A percentile compares a stretch with the other conserved stretches of the same genome.
These are phyloP conservation scores for Sarcophaga variegata DNA, from an alignment of 2,888 invertebrate species.

Conservation along the genomic window DNA sequence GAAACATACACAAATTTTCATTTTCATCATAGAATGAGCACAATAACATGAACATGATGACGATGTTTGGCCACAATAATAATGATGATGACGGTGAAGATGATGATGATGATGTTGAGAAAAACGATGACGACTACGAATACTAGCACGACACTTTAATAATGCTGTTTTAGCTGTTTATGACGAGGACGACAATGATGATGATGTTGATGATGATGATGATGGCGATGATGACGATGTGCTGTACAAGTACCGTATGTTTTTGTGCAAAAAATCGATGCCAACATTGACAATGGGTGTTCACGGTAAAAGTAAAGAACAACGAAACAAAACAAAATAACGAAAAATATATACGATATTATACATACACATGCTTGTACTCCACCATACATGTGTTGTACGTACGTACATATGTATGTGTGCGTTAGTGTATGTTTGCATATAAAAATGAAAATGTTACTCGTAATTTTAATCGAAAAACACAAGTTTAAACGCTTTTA, in stretches of 20 bases:
- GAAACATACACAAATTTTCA: constrained; percentile 59
- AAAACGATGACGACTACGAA: constrained; percentile 29
- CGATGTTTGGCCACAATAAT: constrained; percentile 6
- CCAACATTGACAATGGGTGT: constrained; percentile 72
- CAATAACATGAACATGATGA: constrained; percentile 27
- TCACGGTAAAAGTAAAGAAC: constrained; percentile 67
- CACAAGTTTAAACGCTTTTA: too few relatives aligned
- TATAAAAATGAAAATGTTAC: constrained; percentile 22
- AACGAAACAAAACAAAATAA: constrained; percentile 56
- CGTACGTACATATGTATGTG: background rate
- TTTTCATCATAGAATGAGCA: constrained; percentile 61
- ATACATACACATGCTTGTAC: constrained; percentile 1
- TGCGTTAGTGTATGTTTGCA: background rate
- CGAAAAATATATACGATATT: constrained; percentile 40
- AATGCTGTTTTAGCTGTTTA: background rate
- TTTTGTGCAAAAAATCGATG: constrained; percentile 72
- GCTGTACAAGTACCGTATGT: constrained; percentile 63
- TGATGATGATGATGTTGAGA: constrained; percentile 26
- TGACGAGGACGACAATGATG: constrained; percentile 7
- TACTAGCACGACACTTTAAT: constrained; percentile 4
- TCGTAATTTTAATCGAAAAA: too few relatives aligned
- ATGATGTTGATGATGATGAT: constrained; percentile 15
- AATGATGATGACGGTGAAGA: constrained; percentile 29
- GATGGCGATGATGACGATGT: constrained; percentile 48
- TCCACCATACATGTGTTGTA: background rate